Base-by-base conservation (phyloP, 2,888 invertebrate genomes). In the Auanema sp. region DNA sequence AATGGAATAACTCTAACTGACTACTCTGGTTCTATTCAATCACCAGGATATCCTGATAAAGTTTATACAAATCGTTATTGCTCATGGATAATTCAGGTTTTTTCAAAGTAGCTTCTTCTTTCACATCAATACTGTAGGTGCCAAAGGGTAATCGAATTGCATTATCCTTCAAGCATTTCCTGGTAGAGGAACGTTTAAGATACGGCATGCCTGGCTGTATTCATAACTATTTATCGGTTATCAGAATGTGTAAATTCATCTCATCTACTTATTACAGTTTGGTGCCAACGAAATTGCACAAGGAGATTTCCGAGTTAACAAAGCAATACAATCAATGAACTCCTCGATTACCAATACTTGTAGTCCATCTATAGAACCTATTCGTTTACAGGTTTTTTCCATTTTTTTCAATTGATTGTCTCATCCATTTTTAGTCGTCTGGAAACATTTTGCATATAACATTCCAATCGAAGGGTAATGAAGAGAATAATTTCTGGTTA, bases 401-500 rank as follows among this genome's bases (percentile, higher is more conserved):
- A 33, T 33, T 33, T 33, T 33, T n/a, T n/a, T n/a, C n/a, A n/a
- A n/a, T n/a, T n/a, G n/a, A n/a, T n/a, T n/a, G n/a, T n/a, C n/a
- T n/a, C n/a, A n/a, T n/a, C n/a, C n/a, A n/a, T 33, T 33, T 71
- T 59, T 49, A 72, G 60, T 69, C 76, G 2, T 65, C 50, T 16
- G 58, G 60, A 43, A 71, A 76, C 49, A 70, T 72, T 1, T 61
- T 71, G 42, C 69, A 72, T 14, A 52, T 81, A 33, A 62, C 69
- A 1, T 76, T 77, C 64, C 54, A 43, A 23, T 68, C 70, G 6
- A 50, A 54, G 8, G 50, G 56, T 23, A 59, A 63, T 44, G 71
- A 71, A 8, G 64, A 71, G 0, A 82, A 83, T 58, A 72, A 75
- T 59, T 83, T 83, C 71, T 83, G 79, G 79, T 60, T 83, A 23